Evolutionary conservation across 1,140 invertebrate species (phyloP).

Genomic region (Calliphora vicina): DNA sequence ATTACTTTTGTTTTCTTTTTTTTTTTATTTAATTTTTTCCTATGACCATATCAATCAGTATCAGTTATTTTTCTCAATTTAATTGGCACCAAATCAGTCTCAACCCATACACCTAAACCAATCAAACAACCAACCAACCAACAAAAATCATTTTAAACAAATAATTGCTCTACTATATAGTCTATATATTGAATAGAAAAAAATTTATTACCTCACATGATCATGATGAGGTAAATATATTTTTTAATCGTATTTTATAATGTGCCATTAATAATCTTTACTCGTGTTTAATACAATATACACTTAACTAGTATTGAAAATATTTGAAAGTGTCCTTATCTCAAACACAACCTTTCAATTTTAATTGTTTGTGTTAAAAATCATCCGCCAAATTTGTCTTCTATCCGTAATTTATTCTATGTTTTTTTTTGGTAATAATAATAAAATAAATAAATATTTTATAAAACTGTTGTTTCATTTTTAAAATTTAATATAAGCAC

Average conservation of each 20-base stretch:
- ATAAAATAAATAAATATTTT: background rate
- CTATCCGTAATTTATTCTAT: background rate
- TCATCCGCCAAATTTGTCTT: background rate
- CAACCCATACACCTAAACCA: no score
- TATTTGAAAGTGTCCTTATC: background rate
- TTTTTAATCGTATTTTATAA: background rate
- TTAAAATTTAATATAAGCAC: no score
- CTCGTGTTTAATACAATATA: background rate
- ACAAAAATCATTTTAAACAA: background rate
- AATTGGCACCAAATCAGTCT: slow-evolving; percentile 8
- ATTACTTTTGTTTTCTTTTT: background rate
- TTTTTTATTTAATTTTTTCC: background rate
- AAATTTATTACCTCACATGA: background rate
- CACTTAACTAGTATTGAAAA: background rate
- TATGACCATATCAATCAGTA: background rate
- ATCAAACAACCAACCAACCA: no score
- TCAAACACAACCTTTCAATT: background rate
- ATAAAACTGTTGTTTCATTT: background rate
- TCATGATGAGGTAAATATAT: background rate
- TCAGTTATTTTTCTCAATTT: background rate
- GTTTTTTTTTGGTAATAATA: background rate
- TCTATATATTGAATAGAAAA: background rate
- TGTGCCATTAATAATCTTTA: background rate
- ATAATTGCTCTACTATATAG: background rate
- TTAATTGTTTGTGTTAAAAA: background rate